These are phyloP conservation scores for Lates calcarifer DNA, from an alignment of 2,113 vertebrate species.

Conservation along the genomic window DNA sequence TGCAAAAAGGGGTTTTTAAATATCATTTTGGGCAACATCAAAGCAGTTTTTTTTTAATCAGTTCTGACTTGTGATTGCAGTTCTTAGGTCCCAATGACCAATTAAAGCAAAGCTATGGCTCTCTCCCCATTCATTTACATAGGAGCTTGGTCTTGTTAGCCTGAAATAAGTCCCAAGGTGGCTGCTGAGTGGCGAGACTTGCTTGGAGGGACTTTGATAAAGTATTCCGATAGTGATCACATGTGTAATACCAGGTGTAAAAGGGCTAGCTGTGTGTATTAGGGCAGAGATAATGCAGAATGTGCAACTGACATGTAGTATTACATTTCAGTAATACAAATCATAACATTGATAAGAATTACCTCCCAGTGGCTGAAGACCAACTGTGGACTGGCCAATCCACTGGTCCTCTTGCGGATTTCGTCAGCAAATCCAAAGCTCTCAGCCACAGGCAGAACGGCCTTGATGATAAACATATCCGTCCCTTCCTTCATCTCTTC, in stretches of 20 bases:
- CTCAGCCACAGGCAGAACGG: constrained; percentile 94
- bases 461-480: constrained; percentile 95
- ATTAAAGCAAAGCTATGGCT: too few relatives aligned
- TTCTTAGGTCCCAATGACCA: too few relatives aligned
- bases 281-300: not conserved
- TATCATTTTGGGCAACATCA: too few relatives aligned
- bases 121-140: too few relatives aligned
- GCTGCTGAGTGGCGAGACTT: too few relatives aligned
- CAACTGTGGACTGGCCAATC: constrained; percentile 96
- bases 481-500: constrained; percentile 99
- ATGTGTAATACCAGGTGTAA: not conserved
- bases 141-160: too few relatives aligned
- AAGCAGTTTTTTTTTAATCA: too few relatives aligned
- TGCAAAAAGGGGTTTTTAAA: too few relatives aligned
- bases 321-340: not conserved
- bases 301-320: not conserved
- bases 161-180: too few relatives aligned
- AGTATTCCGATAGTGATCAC: not conserved
- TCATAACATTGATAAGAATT: too few relatives aligned
- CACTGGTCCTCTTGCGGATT: constrained; percentile 96
- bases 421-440: constrained; percentile 99
- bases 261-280: not conserved
- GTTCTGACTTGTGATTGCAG: too few relatives aligned
- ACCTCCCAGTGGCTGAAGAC: constrained; percentile 99
- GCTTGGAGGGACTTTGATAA: too few relatives aligned